phyloP scores from a whole-genome alignment of 2,113 vertebrate species.

The Tursiops truncatus region DNA sequence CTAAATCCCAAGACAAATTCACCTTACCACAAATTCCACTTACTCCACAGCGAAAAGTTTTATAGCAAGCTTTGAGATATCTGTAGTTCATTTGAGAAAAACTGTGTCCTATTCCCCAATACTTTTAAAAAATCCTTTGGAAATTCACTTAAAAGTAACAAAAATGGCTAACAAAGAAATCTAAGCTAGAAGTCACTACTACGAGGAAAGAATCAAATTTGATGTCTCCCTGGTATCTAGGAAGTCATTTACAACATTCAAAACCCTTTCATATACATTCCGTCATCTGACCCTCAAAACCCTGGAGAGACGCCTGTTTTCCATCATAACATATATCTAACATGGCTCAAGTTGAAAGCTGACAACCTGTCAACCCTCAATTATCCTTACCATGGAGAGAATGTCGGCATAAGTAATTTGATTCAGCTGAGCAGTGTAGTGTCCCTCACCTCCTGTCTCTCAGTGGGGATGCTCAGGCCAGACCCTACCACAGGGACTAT shows the following conservation, averaged over 20 bases:
- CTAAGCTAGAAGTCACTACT: neutral
- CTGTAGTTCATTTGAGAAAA: constrained; percentile 28
- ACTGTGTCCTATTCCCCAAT: neutral
- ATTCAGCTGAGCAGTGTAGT: neutral
- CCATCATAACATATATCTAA: constrained; percentile 45
- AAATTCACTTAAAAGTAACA: constrained; percentile 21
- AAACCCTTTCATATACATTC: constrained; percentile 50
- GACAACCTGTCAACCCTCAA: constrained; percentile 46
- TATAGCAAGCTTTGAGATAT: constrained; percentile 23
- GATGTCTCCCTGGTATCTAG: neutral
- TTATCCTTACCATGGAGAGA: constrained; percentile 15
- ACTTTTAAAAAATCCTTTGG: neutral
- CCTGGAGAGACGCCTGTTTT: constrained; percentile 46
- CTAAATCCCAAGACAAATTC: neutral
- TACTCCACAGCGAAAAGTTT: neutral
- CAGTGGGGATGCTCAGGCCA: neutral
- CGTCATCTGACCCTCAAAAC: constrained; percentile 65
- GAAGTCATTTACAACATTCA: constrained; percentile 43
- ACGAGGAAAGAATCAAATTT: neutral
- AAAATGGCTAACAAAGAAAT: constrained; percentile 49
- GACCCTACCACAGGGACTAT: neutral
- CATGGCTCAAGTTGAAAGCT: constrained; percentile 46
- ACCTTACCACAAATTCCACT: neutral
- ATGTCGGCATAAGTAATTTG: neutral
- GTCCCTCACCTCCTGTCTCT: neutral